These are phyloP conservation scores for Distichodus sexfasciatus DNA, from an alignment of 2,797 vertebrate species.

Conservation along the genomic window DNA sequence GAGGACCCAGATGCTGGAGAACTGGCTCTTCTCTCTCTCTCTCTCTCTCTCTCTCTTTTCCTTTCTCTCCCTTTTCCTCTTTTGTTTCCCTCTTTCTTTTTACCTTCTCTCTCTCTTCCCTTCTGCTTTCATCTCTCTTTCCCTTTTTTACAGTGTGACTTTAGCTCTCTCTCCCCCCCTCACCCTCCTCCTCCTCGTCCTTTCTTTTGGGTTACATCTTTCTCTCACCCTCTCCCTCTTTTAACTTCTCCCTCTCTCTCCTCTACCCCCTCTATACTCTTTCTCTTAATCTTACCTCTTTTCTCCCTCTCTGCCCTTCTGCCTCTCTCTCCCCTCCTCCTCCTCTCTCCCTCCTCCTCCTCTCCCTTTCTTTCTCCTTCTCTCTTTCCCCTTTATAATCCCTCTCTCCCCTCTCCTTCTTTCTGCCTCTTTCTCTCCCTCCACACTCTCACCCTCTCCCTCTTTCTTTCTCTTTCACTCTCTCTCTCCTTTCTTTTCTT, in stretches of 20 bases:
- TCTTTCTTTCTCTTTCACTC: background rate
- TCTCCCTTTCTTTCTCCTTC: no score
- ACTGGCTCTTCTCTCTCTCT: background rate
- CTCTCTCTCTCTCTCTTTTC: background rate
- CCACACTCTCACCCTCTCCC: background rate
- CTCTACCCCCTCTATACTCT: no score
- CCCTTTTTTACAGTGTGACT: background rate
- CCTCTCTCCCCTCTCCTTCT: conserved; percentile 5
- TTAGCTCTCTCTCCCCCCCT: no score
- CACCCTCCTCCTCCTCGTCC: no score
- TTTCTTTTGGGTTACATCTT: no score
- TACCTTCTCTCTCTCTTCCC: background rate
- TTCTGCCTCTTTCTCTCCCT: no score
- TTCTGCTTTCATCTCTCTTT: background rate
- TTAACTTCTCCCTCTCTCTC: no score
- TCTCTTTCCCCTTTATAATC: no score
- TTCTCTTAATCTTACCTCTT: background rate
- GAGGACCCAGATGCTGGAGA: conserved; percentile 47
- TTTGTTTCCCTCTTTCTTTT: no score
- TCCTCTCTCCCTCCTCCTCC: no score
- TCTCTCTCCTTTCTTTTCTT: background rate
- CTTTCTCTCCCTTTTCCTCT: background rate
- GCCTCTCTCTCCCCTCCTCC: background rate
- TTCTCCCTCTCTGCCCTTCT: background rate
- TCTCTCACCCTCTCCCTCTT: no score